Evolutionary conservation across 2,797 vertebrate species (phyloP), one percentile per base, ranked within the genome.

Genomic region (Geotria australis): DNA sequence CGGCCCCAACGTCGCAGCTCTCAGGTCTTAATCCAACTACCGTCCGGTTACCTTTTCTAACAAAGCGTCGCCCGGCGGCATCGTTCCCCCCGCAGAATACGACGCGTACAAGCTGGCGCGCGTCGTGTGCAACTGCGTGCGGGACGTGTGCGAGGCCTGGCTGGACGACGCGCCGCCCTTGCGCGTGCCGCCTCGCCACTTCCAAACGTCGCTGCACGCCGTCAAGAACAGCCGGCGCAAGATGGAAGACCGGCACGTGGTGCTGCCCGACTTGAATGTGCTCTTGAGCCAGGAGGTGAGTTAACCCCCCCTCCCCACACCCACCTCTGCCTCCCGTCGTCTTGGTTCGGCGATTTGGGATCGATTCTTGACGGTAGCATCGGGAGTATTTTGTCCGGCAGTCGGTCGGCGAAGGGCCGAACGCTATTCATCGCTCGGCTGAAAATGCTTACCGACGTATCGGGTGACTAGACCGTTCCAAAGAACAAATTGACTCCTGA

Each of bases 221-320:
- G 88, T 94, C 65, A 79, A 78, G 46, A 95, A 95, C 63, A 71
- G 72, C 0, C 80, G 89, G 2, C 77, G 89, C 61, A 94, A 84
- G 67, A 96, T 96, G 89, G 89, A 96, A 66, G 89, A 96, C 69
- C 78, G 78, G 3, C 88, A 96, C 0, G 63, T 94, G 59, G 66
- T 68, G 9, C 68, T 91, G 1, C 65, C 72, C 0, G 70, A 84
- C 53, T 89, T 95, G 69, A 91, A 82, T 60, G 74, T 76, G 61
- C 79, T 95, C 5, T 77, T 85, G 2, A 83, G 81, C 3, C 64
- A 94, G 10, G 60, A 70, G 2, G 88, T 89, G 64, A 65, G 67
- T 58, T 10, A 24, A n/a, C n/a, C n/a, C n/a, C n/a, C n/a, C n/a
- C n/a, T 55, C 7, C 15, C 7, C 7, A 53, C 49, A 9, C n/a